These are phyloP conservation scores for Elaphurus davidianus DNA, from an alignment of 2,113 vertebrate genomes.

Conservation along the genomic window DNA sequence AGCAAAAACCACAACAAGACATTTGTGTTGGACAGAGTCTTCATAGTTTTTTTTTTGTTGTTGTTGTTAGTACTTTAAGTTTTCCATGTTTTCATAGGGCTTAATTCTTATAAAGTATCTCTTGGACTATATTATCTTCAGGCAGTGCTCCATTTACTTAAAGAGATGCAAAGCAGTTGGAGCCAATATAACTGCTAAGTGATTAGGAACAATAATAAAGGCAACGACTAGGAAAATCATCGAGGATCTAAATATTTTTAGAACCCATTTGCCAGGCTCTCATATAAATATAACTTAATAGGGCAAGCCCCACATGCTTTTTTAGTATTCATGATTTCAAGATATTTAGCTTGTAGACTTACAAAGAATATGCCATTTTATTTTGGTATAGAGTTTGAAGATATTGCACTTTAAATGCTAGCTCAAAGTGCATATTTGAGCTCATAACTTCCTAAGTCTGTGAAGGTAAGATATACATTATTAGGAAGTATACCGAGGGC, in stretches of 20 bases:
- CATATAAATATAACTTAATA: neutral
- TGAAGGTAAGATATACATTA: neutral
- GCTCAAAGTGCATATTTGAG: neutral
- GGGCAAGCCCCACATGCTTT: neutral
- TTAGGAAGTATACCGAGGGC: neutral
- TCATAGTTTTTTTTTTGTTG: neutral
- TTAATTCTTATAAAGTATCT: neutral
- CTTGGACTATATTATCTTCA: neutral
- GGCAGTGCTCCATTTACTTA: neutral
- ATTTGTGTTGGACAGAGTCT: conserved; percentile 2
- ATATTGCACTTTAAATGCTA: neutral
- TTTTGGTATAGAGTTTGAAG: neutral
- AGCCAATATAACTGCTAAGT: neutral
- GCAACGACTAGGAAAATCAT: neutral
- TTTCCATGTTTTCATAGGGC: neutral
- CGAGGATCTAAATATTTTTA: neutral
- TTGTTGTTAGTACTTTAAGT: neutral
- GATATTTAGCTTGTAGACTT: neutral
- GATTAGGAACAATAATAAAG: neutral
- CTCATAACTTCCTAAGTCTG: neutral
- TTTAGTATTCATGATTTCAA: conserved; percentile 33
- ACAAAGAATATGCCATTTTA: neutral
- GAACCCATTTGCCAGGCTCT: neutral
- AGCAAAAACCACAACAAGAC: neutral
- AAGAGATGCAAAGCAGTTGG: neutral